Conservation (phyloP, 1,140 invertebrate species). For the Ganaspis sp. region DNA sequence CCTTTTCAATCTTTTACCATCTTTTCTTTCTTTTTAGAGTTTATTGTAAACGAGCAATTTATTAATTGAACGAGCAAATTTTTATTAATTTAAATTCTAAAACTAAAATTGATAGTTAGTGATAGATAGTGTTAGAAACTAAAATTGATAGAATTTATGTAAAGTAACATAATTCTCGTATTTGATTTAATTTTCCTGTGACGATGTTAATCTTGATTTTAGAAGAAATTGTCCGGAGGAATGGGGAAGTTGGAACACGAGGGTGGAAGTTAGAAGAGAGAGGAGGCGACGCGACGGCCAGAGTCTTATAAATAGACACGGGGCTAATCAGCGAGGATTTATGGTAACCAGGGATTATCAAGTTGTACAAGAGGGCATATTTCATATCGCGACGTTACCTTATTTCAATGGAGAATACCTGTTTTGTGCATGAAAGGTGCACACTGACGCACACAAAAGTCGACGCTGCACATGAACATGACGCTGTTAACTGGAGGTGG, state of each 20-base stretch:
- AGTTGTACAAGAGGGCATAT: slow-evolving; percentile 76
- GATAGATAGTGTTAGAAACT: no score
- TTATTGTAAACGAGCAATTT: no score
- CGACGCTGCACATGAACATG: slow-evolving; percentile 48
- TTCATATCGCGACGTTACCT: slow-evolving; percentile 76
- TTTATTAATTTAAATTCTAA: no score
- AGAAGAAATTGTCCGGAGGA: slow-evolving; percentile 9
- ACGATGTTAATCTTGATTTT: background rate
- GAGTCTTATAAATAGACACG: slow-evolving; percentile 75
- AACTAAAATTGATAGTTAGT: no score
- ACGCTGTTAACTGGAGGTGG: slow-evolving; percentile 33
- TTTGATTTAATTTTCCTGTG: no score
- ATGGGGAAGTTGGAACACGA: slow-evolving; percentile 42
- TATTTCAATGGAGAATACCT: slow-evolving; percentile 74
- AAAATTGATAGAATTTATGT: no score
- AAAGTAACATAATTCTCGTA: no score
- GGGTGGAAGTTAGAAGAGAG: slow-evolving; percentile 42
- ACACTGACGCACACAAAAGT: slow-evolving; percentile 31
- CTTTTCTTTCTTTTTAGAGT: no score
- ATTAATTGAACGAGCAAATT: no score
- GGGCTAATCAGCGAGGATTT: slow-evolving; percentile 77
- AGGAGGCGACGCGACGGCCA: slow-evolving; percentile 60
- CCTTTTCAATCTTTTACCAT: no score
- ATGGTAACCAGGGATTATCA: slow-evolving; percentile 77
- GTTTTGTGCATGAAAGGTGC: slow-evolving; percentile 55